Evolutionary conservation across 2,888 invertebrate genomes (phyloP), one percentile per base, ranked within the genome.

Genomic region (Pyrochroa serraticornis): DNA sequence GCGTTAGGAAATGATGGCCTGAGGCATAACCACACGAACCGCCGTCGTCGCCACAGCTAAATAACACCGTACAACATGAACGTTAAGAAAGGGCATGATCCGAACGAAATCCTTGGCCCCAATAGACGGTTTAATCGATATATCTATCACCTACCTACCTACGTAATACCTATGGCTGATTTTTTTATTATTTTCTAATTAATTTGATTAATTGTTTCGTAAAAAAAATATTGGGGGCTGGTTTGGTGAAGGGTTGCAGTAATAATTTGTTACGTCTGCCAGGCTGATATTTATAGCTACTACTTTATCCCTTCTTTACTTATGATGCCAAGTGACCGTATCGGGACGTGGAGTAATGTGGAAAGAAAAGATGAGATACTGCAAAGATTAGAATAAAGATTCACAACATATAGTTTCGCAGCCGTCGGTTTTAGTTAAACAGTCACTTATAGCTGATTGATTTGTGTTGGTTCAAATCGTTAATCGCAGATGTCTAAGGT

Each of bases 11-110:
- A 57, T 46, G 10, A 22, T 53, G 13, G 58, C 52, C 47, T 30
- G 8, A 47, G 37, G 52, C 56, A 46, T 43, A 49, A 56, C 56
- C 50, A 50, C 50, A 43, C 50, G 45, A 36, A 55, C 48, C 48
- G 30, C 39, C 10, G 30, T 39, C 22, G 22, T 22, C 22, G 22
- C 22, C 22, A 5, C 22, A 5, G 22, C 22, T 22, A 22, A 22
- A 22, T 22, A 22, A 38, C 45, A 46, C 33, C 43, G 38, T 45
- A 41, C n/a, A n/a, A n/a, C 46, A 46, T 22, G 22, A 22, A 22
- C 22, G 36, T 48, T 52, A 41, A 52, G 43, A 58, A 49, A 55
- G 60, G 55, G 60, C 60, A 60, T 57, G 60, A 60, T 60, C 60
- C 41, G 47, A 46, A 36, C 41, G 50, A 10, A 37, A 60, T 60